phyloP scores from a whole-genome alignment of 2,797 vertebrate species.

The Phaenicophaeus curvirostris region DNA sequence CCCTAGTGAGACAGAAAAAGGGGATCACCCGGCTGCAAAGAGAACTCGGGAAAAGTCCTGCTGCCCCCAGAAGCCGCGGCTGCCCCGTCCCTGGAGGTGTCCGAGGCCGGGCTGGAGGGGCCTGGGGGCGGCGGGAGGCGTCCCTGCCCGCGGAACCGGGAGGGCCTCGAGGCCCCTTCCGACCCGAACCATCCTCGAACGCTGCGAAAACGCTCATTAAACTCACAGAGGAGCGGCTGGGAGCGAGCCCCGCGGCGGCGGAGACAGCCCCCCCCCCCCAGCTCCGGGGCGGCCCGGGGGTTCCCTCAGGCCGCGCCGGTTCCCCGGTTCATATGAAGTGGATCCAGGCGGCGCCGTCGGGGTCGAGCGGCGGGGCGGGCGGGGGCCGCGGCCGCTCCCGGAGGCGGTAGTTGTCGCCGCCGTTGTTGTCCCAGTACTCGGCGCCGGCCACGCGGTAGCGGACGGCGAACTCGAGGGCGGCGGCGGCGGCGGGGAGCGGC shows the following conservation, averaged over 20 bases:
- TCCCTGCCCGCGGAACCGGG: no score
- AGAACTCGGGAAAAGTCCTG: background rate
- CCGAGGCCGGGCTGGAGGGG: no score
- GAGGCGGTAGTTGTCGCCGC: conserved; percentile 87
- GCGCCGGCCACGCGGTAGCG: conserved; percentile 85
- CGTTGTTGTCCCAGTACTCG: conserved; percentile 93
- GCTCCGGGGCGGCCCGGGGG: no score
- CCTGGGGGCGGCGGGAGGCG: no score
- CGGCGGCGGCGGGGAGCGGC: conserved; percentile 78
- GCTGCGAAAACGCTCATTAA: no score
- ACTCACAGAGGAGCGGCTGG: background rate
- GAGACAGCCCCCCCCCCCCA: no score
- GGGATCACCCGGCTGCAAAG: background rate
- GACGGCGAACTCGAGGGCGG: conserved; percentile 87
- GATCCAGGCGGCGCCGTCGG: conserved; percentile 87
- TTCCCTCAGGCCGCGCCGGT: no score
- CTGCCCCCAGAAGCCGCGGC: no score
- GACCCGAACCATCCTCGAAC: no score
- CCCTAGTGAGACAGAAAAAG: background rate
- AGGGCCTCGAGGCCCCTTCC: no score
- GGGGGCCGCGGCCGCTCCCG: conserved; percentile 80
- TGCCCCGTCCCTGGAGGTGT: no score
- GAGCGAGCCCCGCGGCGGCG: background rate
- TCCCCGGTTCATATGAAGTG: conserved; percentile 85
- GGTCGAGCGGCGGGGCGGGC: conserved; percentile 79